phyloP scores from a whole-genome alignment of 2,797 vertebrate species.

The Pristis pectinata region DNA sequence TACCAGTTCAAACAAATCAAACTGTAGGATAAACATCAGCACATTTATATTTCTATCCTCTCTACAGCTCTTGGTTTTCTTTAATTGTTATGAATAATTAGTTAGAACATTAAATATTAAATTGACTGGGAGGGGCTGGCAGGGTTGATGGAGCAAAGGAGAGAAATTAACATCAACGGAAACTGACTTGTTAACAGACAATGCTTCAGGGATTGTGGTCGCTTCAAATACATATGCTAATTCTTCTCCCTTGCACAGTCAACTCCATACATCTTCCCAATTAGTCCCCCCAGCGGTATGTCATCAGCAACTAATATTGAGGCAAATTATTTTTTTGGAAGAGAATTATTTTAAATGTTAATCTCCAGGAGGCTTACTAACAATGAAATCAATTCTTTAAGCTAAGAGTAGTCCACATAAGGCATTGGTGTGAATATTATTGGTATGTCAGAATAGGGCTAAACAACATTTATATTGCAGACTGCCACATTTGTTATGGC shows the following conservation, averaged over 20 bases:
- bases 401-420: neutral
- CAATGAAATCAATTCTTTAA: neutral
- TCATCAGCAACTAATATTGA: neutral
- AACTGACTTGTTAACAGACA: neutral
- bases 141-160: neutral
- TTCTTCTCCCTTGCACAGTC: neutral
- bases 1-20: constrained; percentile 11
- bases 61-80: neutral
- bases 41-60: neutral
- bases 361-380: neutral
- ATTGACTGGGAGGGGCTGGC: neutral
- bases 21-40: neutral
- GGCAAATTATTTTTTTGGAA: neutral
- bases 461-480: neutral
- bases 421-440: neutral
- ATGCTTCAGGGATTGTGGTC: constrained; percentile 9
- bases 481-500: neutral
- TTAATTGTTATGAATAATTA: neutral
- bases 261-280: neutral
- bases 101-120: neutral
- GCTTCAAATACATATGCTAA: neutral
- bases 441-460: neutral
- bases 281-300: neutral
- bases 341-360: neutral
- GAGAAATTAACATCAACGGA: constrained; percentile 11